phyloP scores from a whole-genome alignment of 2,113 vertebrate species.

The Ahaetulla prasina region DNA sequence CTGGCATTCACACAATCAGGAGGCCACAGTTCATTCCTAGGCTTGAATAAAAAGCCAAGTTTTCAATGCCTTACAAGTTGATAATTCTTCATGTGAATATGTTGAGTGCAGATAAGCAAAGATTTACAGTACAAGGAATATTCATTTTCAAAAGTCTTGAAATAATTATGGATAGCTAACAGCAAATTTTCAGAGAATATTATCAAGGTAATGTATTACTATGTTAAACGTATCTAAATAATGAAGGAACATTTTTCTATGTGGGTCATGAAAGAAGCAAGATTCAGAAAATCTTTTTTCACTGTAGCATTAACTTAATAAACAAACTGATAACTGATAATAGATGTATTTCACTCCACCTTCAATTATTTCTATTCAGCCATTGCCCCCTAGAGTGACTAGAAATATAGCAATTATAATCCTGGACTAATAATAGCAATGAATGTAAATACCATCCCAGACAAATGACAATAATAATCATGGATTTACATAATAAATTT shows the following conservation, averaged over 20 bases:
- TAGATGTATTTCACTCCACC: neutral
- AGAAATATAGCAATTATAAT: neutral
- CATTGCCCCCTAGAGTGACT: neutral
- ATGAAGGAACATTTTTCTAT: neutral
- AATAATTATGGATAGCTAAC: neutral
- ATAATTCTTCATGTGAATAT: neutral
- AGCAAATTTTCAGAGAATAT: neutral
- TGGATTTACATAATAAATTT: slow-evolving; percentile 13
- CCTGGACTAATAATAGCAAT: neutral
- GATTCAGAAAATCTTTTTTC: neutral
- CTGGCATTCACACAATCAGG: neutral
- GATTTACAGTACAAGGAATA: neutral
- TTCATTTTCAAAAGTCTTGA: neutral
- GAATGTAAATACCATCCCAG: neutral
- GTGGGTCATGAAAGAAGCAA: neutral
- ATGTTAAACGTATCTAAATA: neutral
- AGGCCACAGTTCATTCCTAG: neutral
- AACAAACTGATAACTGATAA: neutral
- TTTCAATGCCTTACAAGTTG: neutral
- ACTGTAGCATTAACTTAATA: neutral
- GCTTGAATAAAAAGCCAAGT: neutral
- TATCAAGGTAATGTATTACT: neutral
- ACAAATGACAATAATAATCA: neutral
- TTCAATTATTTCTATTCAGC: neutral
- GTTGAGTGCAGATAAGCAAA: neutral